Evolutionary conservation across 1,140 invertebrate species (phyloP).

Genomic region (Eupristina koningsbergeri): DNA sequence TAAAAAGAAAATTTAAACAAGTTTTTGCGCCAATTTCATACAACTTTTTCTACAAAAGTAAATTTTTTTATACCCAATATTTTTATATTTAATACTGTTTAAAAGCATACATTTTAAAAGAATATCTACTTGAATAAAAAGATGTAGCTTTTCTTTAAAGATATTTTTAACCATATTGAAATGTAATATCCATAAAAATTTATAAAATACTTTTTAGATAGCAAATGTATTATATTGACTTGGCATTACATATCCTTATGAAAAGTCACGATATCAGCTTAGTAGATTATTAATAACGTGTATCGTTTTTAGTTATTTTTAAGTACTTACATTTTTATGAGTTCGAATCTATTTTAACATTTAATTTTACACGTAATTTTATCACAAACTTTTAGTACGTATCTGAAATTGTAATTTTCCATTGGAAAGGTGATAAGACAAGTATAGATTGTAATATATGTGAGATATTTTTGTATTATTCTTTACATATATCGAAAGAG

Average conservation of each 20-base stretch:
- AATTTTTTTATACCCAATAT: no score
- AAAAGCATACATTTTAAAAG: no score
- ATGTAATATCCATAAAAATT: neutral
- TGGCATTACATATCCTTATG: neutral
- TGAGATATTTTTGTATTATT: neutral
- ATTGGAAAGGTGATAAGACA: no score
- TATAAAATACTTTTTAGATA: neutral
- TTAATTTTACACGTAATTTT: neutral
- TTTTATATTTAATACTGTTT: no score
- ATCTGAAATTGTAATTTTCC: neutral
- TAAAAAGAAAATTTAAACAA: no score
- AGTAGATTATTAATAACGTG: neutral
- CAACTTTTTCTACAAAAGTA: no score
- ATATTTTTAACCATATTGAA: neutral
- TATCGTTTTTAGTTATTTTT: neutral
- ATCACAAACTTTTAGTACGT: neutral
- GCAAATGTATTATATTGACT: neutral
- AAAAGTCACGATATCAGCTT: neutral
- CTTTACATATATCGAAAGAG: neutral
- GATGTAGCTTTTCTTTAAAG: no score
- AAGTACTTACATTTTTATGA: neutral
- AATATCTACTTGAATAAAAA: no score
- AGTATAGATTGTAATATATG: no score
- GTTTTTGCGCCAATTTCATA: no score
- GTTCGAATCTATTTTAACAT: no score